phyloP scores from a whole-genome alignment of 2,113 vertebrate species.

The Morphnarchus princeps region DNA sequence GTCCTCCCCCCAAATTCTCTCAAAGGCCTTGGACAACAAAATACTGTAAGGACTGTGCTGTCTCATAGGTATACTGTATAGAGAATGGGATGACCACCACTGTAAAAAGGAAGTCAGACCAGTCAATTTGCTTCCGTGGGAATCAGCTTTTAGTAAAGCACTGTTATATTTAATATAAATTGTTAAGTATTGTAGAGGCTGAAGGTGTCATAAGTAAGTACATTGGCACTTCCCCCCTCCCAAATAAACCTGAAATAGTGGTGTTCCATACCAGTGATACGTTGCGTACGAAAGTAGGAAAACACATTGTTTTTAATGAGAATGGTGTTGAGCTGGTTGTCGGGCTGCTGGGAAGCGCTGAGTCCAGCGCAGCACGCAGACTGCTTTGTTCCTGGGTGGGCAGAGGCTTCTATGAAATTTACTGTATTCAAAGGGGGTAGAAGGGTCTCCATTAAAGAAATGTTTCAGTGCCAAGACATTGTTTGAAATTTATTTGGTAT shows the following conservation, averaged over 20 bases:
- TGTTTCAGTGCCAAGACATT: background rate
- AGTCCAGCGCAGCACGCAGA: background rate
- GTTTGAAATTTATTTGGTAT: background rate
- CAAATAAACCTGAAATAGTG: background rate
- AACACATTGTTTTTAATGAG: background rate
- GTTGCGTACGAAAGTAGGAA: background rate
- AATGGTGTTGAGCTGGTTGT: background rate
- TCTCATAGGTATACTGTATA: fast-evolving
- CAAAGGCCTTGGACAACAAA: background rate
- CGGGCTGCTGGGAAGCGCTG: background rate
- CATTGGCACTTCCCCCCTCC: background rate
- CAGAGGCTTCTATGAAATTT: background rate
- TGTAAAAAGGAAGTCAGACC: background rate
- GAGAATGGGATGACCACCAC: background rate
- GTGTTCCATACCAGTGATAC: background rate
- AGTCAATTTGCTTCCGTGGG: background rate
- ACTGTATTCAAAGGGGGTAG: background rate
- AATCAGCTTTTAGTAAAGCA: background rate
- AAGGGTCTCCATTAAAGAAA: background rate
- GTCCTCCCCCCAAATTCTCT: background rate
- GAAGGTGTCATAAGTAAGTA: background rate
- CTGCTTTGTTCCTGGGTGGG: background rate
- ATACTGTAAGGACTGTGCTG: background rate
- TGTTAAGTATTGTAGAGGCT: background rate
- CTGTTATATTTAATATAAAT: background rate